phyloP scores from a whole-genome alignment of 2,113 vertebrate genomes.

The Phyllostomus discolor region DNA sequence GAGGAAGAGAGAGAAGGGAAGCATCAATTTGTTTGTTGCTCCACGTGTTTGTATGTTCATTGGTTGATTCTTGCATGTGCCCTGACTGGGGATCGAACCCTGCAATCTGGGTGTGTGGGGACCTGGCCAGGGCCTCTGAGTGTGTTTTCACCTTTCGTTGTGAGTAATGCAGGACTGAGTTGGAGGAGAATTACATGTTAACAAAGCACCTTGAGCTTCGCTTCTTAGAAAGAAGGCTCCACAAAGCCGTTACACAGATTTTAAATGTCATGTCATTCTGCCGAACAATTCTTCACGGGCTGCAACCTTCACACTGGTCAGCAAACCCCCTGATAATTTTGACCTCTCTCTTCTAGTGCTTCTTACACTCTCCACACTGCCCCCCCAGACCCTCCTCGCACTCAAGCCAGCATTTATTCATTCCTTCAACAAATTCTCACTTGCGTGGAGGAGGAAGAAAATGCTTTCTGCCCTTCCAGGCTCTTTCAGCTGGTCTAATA shows the following conservation, averaged over 20 bases:
- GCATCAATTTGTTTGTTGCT: no score
- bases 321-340: not conserved
- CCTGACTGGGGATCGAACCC: no score
- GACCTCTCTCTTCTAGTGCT: not conserved
- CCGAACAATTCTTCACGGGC: not conserved
- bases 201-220: not conserved
- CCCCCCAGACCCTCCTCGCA: not conserved
- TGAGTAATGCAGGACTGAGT: not conserved
- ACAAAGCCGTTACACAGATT: not conserved
- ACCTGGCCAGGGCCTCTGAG: not conserved
- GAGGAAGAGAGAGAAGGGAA: no score
- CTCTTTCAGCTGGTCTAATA: not conserved
- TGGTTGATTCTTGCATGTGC: no score
- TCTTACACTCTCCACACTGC: fast-evolving
- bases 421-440: not conserved
- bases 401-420: not conserved
- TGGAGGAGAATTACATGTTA: not conserved
- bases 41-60: no score
- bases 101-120: no score
- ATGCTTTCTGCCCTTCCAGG: not conserved
- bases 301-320: not conserved
- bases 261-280: not conserved
- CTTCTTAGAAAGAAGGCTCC: not conserved
- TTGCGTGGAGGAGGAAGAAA: not conserved
- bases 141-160: not conserved